Evolutionary conservation across 2,888 invertebrate genomes (phyloP).

Genomic region (Adelognathus sp.): DNA sequence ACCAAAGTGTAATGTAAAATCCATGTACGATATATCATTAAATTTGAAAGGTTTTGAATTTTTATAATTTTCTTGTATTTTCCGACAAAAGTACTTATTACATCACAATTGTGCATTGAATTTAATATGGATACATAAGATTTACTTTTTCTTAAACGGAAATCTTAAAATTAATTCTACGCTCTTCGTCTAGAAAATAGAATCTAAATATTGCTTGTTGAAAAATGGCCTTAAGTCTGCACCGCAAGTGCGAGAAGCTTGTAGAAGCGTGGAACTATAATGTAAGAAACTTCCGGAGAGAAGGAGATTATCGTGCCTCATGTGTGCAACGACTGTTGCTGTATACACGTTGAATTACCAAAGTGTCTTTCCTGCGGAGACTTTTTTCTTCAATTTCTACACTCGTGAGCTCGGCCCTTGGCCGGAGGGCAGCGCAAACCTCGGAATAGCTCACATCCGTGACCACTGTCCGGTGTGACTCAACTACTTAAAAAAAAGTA

Average conservation of each 20-base stretch:
- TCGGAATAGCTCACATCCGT: conserved; percentile 14
- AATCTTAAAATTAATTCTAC: too few species aligned
- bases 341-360: conserved; percentile 10
- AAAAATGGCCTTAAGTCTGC: conserved; percentile 13
- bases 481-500: neutral
- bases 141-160: too few species aligned
- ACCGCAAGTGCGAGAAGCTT: neutral
- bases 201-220: conserved; percentile 18
- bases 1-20: too few species aligned
- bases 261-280: conserved; percentile 16
- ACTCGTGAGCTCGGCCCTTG: neutral
- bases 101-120: too few species aligned
- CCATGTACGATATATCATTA: too few species aligned
- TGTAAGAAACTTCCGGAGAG: conserved; percentile 35
- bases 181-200: neutral
- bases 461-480: conserved; percentile 24
- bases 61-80: too few species aligned
- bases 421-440: neutral
- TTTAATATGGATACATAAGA: too few species aligned
- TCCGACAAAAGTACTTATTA: neutral
- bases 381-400: neutral
- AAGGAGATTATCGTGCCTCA: neutral
- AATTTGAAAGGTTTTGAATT: too few species aligned
- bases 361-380: neutral
- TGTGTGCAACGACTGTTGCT: conserved; percentile 23